phyloP scores from a whole-genome alignment of 2,888 invertebrate species.

The Sphinx pinastri region DNA sequence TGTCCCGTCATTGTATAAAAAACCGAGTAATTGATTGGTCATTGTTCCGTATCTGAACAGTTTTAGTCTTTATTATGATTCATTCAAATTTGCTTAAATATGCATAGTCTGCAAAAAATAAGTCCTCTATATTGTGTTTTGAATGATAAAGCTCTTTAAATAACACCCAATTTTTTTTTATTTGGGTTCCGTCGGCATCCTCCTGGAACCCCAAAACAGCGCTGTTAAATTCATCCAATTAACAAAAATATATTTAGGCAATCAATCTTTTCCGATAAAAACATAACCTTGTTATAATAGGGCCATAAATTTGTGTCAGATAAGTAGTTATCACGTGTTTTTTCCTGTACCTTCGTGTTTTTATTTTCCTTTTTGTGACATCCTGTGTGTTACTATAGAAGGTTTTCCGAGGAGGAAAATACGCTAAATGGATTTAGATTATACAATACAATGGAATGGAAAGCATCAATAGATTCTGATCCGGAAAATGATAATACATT shows the following conservation, averaged over 20 bases:
- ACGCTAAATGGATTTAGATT: background rate
- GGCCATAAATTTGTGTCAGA: background rate
- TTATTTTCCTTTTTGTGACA: background rate
- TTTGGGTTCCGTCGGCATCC: background rate
- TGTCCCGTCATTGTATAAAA: no score
- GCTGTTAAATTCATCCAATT: background rate
- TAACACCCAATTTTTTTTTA: no score
- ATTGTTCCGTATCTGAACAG: no score
- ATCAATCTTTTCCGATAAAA: background rate
- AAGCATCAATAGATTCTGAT: background rate
- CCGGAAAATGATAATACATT: background rate
- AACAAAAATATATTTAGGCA: background rate
- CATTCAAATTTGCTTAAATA: no score
- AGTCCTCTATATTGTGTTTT: no score
- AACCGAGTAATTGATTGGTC: no score
- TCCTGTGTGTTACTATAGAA: background rate
- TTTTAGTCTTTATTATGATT: no score
- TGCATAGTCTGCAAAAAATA: no score
- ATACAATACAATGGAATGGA: background rate
- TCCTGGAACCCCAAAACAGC: no score
- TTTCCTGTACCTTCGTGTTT: conserved; percentile 1
- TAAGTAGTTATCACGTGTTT: conserved; percentile 15
- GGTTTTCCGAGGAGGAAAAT: background rate
- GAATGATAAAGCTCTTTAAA: no score
- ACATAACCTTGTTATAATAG: conserved; percentile 11